Percentiles rank a stretch among this genome's conserved stretches.
phyloP scores from a whole-genome alignment of 2,113 vertebrate species.

The Corythoichthys haematopterus region DNA sequence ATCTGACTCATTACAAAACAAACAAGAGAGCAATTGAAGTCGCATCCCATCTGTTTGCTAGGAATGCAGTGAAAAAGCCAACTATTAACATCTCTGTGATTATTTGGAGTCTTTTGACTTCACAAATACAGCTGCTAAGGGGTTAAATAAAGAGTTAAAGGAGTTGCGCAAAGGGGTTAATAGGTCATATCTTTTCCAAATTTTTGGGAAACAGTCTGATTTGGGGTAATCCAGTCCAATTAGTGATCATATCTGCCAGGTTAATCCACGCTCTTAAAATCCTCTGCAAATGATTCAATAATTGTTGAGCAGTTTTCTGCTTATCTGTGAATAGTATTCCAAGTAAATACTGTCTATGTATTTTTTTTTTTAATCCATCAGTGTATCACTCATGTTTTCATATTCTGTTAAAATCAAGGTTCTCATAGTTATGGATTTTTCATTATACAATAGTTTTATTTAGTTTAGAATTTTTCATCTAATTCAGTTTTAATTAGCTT shows the following conservation, averaged over 20 bases:
- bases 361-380: neutral
- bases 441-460: too few relatives aligned
- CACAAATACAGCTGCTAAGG: constrained; percentile 54
- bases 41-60: constrained; percentile 4
- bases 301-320: neutral
- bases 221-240: neutral
- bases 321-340: neutral
- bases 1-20: neutral
- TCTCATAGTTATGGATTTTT: too few relatives aligned
- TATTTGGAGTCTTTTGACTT: constrained; percentile 23
- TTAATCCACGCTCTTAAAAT: neutral
- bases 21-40: neutral
- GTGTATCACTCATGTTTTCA: neutral
- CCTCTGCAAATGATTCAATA: too few relatives aligned
- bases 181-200: neutral
- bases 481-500: too few relatives aligned
- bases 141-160: constrained; percentile 20
- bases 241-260: neutral
- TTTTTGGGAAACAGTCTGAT: neutral
- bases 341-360: neutral
- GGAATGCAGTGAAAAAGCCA: constrained; percentile 19
- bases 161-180: neutral
- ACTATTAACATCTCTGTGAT: constrained; percentile 22
- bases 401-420: neutral
- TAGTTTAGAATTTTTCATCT: too few relatives aligned